Evolutionary conservation across 2,888 invertebrate species (phyloP).

Genomic region (Danaus chrysippus): DNA sequence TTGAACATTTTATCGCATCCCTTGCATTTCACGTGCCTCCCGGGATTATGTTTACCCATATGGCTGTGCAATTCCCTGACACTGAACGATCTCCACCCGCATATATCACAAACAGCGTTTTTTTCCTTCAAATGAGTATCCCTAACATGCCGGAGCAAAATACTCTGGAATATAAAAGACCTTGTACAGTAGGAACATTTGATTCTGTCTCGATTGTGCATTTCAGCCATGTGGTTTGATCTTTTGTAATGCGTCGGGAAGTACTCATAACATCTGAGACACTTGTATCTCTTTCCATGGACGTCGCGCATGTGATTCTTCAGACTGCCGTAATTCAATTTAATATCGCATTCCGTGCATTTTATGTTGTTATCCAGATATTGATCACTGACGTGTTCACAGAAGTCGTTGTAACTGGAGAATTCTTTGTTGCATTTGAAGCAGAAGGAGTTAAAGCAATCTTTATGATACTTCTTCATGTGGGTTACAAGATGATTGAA

Average conservation of each 20-base stretch:
- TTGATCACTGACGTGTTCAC: constrained; percentile 47
- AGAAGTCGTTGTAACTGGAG: constrained; percentile 48
- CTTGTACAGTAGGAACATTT: constrained; percentile 33
- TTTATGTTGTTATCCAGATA: constrained; percentile 23
- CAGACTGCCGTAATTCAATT: constrained; percentile 25
- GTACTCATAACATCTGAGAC: constrained; percentile 30
- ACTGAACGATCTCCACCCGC: constrained; percentile 42
- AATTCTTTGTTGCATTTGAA: constrained; percentile 56
- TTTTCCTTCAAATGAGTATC: constrained; percentile 45
- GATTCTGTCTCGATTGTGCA: constrained; percentile 31
- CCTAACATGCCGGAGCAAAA: constrained; percentile 39
- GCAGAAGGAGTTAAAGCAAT: constrained; percentile 39
- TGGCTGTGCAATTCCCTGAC: constrained; percentile 37
- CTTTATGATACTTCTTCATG: constrained; percentile 43
- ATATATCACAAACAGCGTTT: constrained; percentile 42
- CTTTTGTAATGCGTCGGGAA: constrained; percentile 35
- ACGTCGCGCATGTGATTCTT: constrained; percentile 33
- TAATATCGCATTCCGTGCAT: constrained; percentile 30
- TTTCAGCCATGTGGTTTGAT: constrained; percentile 32
- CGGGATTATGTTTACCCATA: constrained; percentile 42
- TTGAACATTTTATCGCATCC: constrained; percentile 44
- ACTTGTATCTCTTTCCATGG: constrained; percentile 35
- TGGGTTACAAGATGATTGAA: constrained; percentile 46
- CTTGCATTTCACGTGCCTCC: constrained; percentile 40
- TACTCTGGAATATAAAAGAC: constrained; percentile 33